Evolutionary conservation across 2,113 vertebrate genomes (phyloP).

Genomic region (Ictidomys tridecemlineatus): DNA sequence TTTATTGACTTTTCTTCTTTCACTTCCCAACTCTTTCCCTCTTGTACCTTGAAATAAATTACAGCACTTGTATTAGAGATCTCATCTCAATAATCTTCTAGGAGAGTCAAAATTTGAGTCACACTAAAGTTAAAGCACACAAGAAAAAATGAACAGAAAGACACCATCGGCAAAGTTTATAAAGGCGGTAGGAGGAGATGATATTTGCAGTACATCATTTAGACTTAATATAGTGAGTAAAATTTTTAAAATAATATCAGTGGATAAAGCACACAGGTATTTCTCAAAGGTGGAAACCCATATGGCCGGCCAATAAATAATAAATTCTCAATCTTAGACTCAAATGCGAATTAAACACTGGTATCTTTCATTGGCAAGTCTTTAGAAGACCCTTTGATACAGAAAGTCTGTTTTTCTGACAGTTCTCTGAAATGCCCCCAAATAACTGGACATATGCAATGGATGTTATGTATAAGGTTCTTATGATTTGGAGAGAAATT

Average conservation of each 20-base stretch:
- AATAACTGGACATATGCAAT: neutral
- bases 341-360: neutral
- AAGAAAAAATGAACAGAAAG: neutral
- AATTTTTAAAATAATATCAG: neutral
- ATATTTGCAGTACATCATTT: neutral
- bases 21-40: neutral
- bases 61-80: neutral
- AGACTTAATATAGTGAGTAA: neutral
- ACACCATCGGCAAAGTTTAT: neutral
- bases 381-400: neutral
- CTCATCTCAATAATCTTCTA: neutral
- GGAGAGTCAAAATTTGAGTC: neutral
- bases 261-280: neutral
- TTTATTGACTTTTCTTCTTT: neutral
- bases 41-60: neutral
- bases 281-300: neutral
- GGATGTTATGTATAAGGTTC: neutral
- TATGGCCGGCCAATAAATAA: neutral
- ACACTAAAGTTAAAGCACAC: neutral
- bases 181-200: no score
- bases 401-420: neutral
- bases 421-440: neutral
- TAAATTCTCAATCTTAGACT: neutral
- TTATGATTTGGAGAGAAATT: neutral
- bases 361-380: neutral